These are phyloP conservation scores for Cyclophora albipunctata DNA, from an alignment of 2,888 invertebrate genomes.

Conservation along the genomic window DNA sequence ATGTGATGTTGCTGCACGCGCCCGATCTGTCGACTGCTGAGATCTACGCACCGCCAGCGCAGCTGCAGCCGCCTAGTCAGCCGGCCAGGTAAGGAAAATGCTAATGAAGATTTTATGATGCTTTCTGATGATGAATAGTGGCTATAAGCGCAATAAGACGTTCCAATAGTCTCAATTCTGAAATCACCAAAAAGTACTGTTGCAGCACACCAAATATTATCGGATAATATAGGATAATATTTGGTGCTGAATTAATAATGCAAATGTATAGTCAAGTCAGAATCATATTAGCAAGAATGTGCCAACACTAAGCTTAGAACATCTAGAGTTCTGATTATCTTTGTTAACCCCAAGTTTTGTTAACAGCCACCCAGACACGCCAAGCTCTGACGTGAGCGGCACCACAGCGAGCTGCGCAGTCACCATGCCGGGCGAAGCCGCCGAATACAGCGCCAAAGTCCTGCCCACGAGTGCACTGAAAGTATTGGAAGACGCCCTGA, in stretches of 20 bases:
- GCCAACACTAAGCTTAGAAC: background rate
- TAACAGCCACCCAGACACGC: constrained; percentile 64
- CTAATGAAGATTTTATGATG: too few species aligned
- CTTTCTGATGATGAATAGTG: too few species aligned
- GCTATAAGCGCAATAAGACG: background rate
- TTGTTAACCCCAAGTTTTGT: background rate
- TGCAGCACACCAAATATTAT: too few species aligned
- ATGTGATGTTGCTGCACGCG: constrained; percentile 84
- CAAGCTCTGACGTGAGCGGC: constrained; percentile 59
- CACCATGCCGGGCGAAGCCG: constrained; percentile 75
- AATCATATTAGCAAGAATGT: too few species aligned
- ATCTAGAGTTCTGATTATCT: background rate
- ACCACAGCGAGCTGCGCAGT: constrained; percentile 62
- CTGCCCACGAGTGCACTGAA: constrained; percentile 76
- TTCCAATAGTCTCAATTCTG: too few species aligned
- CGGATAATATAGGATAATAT: too few species aligned
- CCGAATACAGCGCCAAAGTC: constrained; percentile 78
- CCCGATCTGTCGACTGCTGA: constrained; percentile 79
- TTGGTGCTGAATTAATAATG: too few species aligned
- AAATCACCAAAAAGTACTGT: too few species aligned
- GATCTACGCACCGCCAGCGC: constrained; percentile 78
- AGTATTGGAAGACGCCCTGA: constrained; percentile 78
- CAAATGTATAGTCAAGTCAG: too few species aligned
- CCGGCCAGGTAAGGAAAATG: constrained; percentile 47
- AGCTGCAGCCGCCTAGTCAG: constrained; percentile 55